phyloP scores from a whole-genome alignment of 1,140 invertebrate genomes.

The Cardiocondyla obscurior region DNA sequence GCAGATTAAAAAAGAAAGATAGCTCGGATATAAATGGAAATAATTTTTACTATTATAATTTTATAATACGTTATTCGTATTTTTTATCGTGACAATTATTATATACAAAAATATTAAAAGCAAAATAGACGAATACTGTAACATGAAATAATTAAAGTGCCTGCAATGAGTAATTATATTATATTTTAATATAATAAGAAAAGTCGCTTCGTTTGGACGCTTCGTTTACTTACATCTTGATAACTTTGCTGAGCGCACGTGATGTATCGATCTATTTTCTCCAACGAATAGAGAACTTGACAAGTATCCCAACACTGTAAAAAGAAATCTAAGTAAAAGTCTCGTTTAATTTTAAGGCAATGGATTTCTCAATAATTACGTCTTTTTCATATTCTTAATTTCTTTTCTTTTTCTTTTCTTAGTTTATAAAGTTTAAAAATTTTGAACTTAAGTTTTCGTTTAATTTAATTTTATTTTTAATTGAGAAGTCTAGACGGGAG shows the following conservation, averaged over 20 bases:
- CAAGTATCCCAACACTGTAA: conserved; percentile 93
- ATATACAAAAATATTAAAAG: neutral
- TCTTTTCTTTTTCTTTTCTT: neutral
- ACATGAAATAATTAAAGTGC: neutral
- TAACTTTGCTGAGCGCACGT: neutral
- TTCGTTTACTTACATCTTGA: conserved; percentile 17
- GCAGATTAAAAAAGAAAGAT: neutral
- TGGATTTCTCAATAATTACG: conserved; percentile 28
- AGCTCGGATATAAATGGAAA: neutral
- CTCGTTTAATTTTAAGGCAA: conserved; percentile 72
- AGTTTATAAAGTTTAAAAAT: neutral
- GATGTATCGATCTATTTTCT: neutral
- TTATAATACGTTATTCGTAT: neutral
- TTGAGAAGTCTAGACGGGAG: neutral
- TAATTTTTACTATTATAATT: neutral
- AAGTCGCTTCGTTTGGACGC: too few relatives aligned
- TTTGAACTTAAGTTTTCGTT: neutral
- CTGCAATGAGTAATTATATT: neutral
- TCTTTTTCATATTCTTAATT: too few relatives aligned
- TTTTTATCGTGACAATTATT: neutral
- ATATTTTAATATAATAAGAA: neutral
- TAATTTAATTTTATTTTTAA: conserved; percentile 1
- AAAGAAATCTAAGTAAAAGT: conserved; percentile 62
- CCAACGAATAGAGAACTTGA: conserved; percentile 86
- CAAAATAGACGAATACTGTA: neutral